Percentiles rank a stretch among this genome's conserved stretches.
Evolutionary conservation across 2,797 vertebrate species (phyloP).

Genomic region (Cynopterus sphinx): DNA sequence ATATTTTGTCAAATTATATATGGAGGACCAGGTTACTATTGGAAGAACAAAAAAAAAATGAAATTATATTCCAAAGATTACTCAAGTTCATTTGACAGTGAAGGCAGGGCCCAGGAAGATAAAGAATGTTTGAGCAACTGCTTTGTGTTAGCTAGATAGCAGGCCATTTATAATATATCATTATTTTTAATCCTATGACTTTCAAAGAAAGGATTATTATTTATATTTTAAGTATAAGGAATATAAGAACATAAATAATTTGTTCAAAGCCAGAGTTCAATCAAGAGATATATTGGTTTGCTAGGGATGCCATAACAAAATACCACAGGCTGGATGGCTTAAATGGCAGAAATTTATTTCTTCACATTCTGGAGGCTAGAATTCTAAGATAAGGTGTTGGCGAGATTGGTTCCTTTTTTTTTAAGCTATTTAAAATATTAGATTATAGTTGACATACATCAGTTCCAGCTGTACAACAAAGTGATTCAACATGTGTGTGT

Average conservation of each 20-base stretch:
- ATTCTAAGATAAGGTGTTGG: neutral
- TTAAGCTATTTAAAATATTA: neutral
- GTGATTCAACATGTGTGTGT: neutral
- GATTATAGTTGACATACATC: neutral
- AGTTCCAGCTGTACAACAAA: neutral
- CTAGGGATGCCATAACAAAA: neutral
- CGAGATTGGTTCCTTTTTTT: neutral
- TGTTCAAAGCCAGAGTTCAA: neutral
- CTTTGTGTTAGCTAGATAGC: neutral
- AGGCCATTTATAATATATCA: neutral
- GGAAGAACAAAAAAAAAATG: neutral
- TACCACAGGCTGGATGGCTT: neutral
- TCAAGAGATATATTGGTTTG: neutral
- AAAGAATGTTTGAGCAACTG: neutral
- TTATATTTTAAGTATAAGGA: neutral
- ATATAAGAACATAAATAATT: neutral
- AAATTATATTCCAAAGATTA: constrained; percentile 12
- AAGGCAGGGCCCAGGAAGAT: neutral
- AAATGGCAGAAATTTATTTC: neutral
- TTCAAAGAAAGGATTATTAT: constrained; percentile 23
- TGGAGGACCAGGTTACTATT: neutral
- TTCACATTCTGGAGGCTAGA: neutral
- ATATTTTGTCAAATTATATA: neutral
- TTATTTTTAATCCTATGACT: constrained; percentile 29
- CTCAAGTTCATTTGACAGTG: neutral